Evolutionary conservation across 2,797 vertebrate species (phyloP).

Genomic region (Tenualosa ilisha): DNA sequence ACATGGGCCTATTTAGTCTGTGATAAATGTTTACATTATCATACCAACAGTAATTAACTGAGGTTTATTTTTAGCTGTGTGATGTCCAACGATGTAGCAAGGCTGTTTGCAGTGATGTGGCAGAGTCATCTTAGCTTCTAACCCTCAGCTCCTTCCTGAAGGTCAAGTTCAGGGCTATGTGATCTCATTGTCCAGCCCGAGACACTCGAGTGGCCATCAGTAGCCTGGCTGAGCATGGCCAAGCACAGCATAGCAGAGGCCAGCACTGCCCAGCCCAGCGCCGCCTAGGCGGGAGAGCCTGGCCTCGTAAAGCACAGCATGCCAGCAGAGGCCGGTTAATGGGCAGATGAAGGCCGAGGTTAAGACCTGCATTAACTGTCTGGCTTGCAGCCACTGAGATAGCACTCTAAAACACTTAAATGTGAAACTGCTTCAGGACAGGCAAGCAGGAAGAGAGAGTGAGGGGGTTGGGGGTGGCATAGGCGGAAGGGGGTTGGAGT

Average conservation of each 20-base stretch:
- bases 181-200: background rate
- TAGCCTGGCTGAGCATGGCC: background rate
- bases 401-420: conserved; percentile 14
- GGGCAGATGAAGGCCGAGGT: background rate
- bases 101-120: background rate
- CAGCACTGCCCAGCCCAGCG: background rate
- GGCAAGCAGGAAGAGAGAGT: background rate
- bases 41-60: no score
- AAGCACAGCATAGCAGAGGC: background rate
- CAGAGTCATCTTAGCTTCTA: background rate
- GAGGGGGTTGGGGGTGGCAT: background rate
- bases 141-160: background rate
- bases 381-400: background rate
- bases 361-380: conserved; percentile 29
- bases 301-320: background rate
- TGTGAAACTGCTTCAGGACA: background rate
- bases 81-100: background rate
- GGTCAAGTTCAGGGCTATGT: background rate
- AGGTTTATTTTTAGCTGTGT: background rate
- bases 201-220: background rate
- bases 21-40: background rate
- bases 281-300: background rate
- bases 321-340: conserved; percentile 25
- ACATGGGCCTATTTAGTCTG: background rate
- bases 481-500: background rate